phyloP scores from a whole-genome alignment of 2,113 vertebrate genomes.

The Oreocharis arfaki region DNA sequence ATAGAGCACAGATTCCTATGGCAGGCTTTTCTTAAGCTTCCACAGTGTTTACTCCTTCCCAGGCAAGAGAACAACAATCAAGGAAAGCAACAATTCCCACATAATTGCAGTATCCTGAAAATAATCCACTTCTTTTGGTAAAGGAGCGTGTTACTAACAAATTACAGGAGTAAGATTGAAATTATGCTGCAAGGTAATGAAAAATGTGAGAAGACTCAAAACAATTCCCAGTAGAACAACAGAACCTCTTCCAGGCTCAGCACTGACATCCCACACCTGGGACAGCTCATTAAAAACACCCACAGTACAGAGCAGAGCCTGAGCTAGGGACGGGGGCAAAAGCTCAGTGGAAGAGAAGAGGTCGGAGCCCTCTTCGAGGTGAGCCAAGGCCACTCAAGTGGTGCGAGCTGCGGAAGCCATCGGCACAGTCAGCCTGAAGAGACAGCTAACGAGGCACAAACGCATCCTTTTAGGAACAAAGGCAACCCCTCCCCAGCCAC shows the following conservation, averaged over 20 bases:
- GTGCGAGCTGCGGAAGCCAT: neutral
- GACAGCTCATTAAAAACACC: neutral
- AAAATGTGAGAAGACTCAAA: neutral
- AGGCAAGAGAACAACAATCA: neutral
- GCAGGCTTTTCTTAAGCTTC: neutral
- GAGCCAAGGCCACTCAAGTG: neutral
- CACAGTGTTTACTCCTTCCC: neutral
- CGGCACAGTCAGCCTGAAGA: neutral
- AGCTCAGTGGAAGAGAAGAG: neutral
- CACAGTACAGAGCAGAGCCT: fast-evolving
- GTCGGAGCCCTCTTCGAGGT: neutral
- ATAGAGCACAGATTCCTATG: neutral
- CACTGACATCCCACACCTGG: neutral
- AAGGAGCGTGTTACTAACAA: neutral
- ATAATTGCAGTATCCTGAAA: neutral
- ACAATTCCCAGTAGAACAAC: neutral
- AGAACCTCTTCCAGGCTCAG: neutral
- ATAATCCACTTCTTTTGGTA: neutral
- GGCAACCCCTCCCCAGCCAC: neutral
- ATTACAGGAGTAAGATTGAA: neutral
- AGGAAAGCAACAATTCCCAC: neutral
- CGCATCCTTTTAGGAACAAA: neutral
- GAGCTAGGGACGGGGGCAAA: neutral
- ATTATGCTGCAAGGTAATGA: neutral
- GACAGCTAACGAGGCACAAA: neutral